Percentiles rank a stretch among this genome's conserved stretches.
Conservation (phyloP, 2,113 vertebrate species). For the Ascaphus truei region DNA sequence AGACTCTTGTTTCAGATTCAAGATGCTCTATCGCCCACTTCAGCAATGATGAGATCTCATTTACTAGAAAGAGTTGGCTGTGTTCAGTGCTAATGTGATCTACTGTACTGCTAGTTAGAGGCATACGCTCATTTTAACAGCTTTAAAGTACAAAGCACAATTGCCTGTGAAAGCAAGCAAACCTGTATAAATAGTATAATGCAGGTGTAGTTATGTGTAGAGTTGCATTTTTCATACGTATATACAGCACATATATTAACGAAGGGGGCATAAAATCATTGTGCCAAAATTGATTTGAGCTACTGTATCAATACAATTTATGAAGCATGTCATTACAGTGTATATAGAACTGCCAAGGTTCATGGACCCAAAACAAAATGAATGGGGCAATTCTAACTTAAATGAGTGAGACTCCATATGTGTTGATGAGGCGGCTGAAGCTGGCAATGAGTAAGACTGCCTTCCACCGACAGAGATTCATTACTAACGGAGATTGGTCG, state of each 20-base stretch:
- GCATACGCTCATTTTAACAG: too few species aligned
- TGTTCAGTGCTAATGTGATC: background rate
- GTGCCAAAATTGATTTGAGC: slow-evolving; percentile 9
- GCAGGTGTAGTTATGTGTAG: background rate
- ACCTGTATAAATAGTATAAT: background rate
- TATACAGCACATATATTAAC: slow-evolving; percentile 24
- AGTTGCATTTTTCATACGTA: slow-evolving; percentile 4
- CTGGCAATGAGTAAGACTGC: background rate
- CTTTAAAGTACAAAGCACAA: too few species aligned
- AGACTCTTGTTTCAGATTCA: background rate
- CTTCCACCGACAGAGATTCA: slow-evolving; percentile 7
- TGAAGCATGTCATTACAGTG: slow-evolving; percentile 33
- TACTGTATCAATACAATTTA: slow-evolving; percentile 35
- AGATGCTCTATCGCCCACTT: background rate
- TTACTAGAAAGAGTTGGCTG: background rate
- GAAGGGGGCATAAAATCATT: slow-evolving; percentile 24
- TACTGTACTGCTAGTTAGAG: too few species aligned
- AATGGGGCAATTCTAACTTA: slow-evolving; percentile 21
- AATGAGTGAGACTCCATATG: slow-evolving; percentile 6
- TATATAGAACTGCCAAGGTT: slow-evolving; percentile 15
- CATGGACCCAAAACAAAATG: slow-evolving; percentile 29
- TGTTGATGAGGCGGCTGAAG: slow-evolving; percentile 7
- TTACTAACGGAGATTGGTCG: slow-evolving; percentile 27
- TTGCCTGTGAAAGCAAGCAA: too few species aligned
- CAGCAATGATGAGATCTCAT: background rate